phyloP scores from a whole-genome alignment of 2,797 vertebrate genomes.

The Otus scops region DNA sequence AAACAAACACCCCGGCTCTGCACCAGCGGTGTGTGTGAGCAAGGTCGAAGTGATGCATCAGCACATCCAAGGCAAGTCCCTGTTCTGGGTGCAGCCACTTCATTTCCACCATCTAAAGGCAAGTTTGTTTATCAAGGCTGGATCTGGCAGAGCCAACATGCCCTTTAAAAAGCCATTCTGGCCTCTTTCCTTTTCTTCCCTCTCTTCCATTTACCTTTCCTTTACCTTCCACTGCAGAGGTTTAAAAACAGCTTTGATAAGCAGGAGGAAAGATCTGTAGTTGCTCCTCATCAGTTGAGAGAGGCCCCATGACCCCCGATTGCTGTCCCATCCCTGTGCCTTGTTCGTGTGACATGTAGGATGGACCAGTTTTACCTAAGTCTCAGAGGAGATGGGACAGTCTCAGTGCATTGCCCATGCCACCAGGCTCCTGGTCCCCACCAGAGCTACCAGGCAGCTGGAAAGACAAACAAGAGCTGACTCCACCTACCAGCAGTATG shows the following conservation, averaged over 20 bases:
- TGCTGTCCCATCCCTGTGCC: neutral
- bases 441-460: neutral
- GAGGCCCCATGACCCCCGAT: neutral
- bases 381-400: neutral
- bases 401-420: fast-evolving
- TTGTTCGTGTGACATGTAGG: neutral
- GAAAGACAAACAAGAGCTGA: slow-evolving; percentile 46
- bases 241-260: neutral
- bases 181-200: neutral
- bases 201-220: neutral
- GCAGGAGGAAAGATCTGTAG: neutral
- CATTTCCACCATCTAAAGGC: neutral
- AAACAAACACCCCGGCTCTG: fast-evolving
- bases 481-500: slow-evolving; percentile 53
- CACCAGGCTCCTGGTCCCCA: neutral
- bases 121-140: neutral
- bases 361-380: neutral
- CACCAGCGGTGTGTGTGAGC: fast-evolving
- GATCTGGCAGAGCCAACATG: neutral
- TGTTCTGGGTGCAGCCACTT: neutral
- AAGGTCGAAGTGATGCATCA: neutral
- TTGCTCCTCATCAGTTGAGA: neutral
- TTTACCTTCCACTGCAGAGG: neutral
- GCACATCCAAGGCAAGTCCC: neutral
- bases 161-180: neutral